Percentiles rank a stretch among this genome's conserved stretches.
phyloP scores from a whole-genome alignment of 1,140 invertebrate genomes.

The Ruditapes philippinarum region DNA sequence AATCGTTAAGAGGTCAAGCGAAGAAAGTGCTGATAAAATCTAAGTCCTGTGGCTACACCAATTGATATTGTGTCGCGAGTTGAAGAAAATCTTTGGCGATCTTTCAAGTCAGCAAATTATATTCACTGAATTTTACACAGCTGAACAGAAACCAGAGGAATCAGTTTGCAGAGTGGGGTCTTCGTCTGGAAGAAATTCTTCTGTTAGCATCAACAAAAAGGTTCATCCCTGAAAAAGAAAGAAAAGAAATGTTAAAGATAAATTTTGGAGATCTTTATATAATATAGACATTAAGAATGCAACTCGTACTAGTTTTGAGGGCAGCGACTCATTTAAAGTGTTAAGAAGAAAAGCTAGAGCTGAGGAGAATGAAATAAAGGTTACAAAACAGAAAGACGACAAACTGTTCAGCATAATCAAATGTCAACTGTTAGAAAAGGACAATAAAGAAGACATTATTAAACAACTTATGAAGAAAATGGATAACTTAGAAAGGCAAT shows the following conservation, averaged over 20 bases:
- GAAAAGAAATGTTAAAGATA: slow-evolving; percentile 21
- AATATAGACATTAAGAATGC: slow-evolving; percentile 26
- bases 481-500: neutral
- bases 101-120: neutral
- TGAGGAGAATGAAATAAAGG: slow-evolving; percentile 32
- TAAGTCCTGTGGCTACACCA: neutral
- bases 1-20: too few relatives aligned
- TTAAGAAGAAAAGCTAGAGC: slow-evolving; percentile 9
- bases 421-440: neutral
- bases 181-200: slow-evolving; percentile 2
- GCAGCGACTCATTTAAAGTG: neutral
- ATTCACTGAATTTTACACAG: neutral
- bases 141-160: slow-evolving; percentile 6
- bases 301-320: neutral
- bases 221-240: neutral
- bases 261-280: neutral
- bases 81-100: slow-evolving; percentile 2
- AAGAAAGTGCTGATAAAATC: too few relatives aligned
- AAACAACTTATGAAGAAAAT: neutral
- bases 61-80: neutral
- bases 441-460: neutral
- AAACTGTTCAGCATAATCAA: neutral
- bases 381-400: neutral
- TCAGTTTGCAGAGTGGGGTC: neutral
- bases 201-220: neutral